Conservation (phyloP, 2,797 vertebrate genomes). For the Rhodeus uyekii region DNA sequence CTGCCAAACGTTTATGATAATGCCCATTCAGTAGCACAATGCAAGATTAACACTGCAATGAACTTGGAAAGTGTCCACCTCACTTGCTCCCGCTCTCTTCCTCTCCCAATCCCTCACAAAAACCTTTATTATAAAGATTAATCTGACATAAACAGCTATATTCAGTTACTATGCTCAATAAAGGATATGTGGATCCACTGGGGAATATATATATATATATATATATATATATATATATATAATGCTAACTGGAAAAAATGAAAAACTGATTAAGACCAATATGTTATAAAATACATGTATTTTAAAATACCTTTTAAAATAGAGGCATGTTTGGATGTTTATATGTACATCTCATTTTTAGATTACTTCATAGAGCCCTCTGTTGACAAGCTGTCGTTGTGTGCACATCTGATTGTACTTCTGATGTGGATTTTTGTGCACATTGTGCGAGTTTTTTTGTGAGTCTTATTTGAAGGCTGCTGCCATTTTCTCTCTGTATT, state of each 20-base stretch:
- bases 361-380: not conserved
- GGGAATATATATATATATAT: no score
- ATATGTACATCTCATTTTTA: not conserved
- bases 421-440: slow-evolving; percentile 16
- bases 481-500: slow-evolving; percentile 44
- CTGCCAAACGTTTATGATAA: slow-evolving; percentile 74
- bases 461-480: slow-evolving; percentile 30
- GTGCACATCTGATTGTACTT: slow-evolving; percentile 24
- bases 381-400: slow-evolving; percentile 18
- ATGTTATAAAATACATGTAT: no score
- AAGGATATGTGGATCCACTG: not conserved
- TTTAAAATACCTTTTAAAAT: no score
- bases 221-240: no score
- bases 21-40: slow-evolving; percentile 71
- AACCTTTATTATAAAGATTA: slow-evolving; percentile 24
- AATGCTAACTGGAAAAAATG: rapidly evolving
- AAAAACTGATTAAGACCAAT: not conserved
- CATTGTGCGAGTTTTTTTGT: slow-evolving; percentile 4
- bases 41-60: slow-evolving; percentile 67
- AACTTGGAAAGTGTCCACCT: slow-evolving; percentile 69
- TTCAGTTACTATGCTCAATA: not conserved
- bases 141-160: slow-evolving; percentile 23
- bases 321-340: not conserved
- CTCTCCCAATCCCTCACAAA: not conserved
- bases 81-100: slow-evolving; percentile 23